Conservation (phyloP, 2,888 invertebrate species). For the Hirtodrosophila duncani region DNA sequence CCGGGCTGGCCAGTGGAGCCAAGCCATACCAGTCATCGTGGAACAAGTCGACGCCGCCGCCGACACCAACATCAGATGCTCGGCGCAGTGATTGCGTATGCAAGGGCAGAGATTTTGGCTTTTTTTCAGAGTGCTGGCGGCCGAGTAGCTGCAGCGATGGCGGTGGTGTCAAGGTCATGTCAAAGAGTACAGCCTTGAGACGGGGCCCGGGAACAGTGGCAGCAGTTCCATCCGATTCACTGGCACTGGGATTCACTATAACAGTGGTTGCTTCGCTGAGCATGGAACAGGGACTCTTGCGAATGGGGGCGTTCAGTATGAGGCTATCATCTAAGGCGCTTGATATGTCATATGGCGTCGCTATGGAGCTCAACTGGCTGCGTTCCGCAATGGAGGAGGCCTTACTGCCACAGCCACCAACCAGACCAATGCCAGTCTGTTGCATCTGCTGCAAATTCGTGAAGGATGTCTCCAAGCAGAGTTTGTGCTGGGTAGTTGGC, state of each 20-base stretch:
- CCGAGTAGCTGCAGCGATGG: slow-evolving; percentile 40
- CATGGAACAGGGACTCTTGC: slow-evolving; percentile 73
- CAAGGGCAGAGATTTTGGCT: slow-evolving; percentile 64
- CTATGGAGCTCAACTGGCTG: slow-evolving; percentile 77
- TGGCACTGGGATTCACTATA: slow-evolving; percentile 64
- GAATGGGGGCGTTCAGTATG: slow-evolving; percentile 59
- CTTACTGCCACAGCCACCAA: slow-evolving; percentile 66
- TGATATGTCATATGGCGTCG: slow-evolving; percentile 78
- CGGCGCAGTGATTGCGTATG: slow-evolving; percentile 61
- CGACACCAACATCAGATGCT: slow-evolving; percentile 66
- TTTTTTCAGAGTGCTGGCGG: slow-evolving; percentile 73
- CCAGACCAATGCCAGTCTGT: slow-evolving; percentile 16
- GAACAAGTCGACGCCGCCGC: slow-evolving; percentile 78
- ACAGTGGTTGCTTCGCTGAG: slow-evolving; percentile 73
- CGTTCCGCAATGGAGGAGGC: slow-evolving; percentile 77
- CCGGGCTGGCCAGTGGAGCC: slow-evolving; percentile 90
- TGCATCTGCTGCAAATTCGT: slow-evolving; percentile 79
- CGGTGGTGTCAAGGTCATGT: slow-evolving; percentile 60
- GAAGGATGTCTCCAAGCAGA: slow-evolving; percentile 87
- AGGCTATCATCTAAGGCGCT: slow-evolving; percentile 77
- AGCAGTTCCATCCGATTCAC: slow-evolving; percentile 41
- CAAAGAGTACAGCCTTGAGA: slow-evolving; percentile 76
- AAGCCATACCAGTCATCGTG: slow-evolving; percentile 84
- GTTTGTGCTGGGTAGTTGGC: slow-evolving; percentile 80
- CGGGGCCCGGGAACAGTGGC: slow-evolving; percentile 40